Percentiles rank a stretch among this genome's conserved stretches.
Evolutionary conservation across 2,113 vertebrate species (phyloP).

Genomic region (Anseranas semipalmata): DNA sequence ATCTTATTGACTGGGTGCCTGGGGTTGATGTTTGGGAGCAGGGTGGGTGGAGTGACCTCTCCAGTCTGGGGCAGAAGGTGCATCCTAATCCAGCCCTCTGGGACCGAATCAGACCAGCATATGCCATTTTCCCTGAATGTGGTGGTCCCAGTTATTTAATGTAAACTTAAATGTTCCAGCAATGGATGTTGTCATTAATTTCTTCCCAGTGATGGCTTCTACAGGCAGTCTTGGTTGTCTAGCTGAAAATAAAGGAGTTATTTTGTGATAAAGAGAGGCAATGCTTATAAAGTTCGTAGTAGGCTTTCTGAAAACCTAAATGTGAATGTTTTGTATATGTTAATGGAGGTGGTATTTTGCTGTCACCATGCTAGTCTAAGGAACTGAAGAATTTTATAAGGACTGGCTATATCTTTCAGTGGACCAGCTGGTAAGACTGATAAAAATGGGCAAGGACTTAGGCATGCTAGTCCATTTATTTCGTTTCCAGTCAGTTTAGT

Average conservation of each 20-base stretch:
- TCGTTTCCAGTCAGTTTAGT: background rate
- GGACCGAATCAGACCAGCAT: fast-evolving
- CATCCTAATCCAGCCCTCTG: background rate
- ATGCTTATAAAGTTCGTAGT: background rate
- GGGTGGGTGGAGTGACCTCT: background rate
- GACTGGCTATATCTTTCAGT: background rate
- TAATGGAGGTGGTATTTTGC: background rate
- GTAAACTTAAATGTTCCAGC: background rate
- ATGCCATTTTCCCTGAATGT: background rate
- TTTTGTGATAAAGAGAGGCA: background rate
- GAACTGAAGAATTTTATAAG: background rate
- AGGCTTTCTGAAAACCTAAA: background rate
- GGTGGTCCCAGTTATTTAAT: background rate
- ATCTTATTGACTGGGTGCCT: fast-evolving
- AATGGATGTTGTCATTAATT: background rate
- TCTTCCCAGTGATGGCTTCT: background rate
- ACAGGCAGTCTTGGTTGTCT: background rate
- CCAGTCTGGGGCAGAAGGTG: background rate
- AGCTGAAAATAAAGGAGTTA: background rate
- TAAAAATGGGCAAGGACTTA: background rate
- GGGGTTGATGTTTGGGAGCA: background rate
- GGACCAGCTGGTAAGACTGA: background rate
- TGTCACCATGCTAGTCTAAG: background rate
- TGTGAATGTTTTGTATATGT: background rate
- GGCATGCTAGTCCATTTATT: background rate